These are phyloP conservation scores for Pyxicephalus adspersus DNA, from an alignment of 2,113 vertebrate species.

Conservation along the genomic window DNA sequence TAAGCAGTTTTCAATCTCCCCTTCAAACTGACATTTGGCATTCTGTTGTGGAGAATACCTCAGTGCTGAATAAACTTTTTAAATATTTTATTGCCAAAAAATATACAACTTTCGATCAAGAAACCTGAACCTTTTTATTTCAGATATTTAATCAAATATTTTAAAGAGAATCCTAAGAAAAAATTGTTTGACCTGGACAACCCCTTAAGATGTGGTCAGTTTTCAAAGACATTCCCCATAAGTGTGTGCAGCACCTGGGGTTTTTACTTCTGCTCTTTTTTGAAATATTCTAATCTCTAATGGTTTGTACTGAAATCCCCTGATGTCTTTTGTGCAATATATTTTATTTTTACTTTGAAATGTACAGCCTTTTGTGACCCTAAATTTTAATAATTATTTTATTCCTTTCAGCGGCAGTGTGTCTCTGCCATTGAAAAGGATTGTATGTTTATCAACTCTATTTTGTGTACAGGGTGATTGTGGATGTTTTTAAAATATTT, in stretches of 20 bases:
- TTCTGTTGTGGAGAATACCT: no score
- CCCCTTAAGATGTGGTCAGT: no score
- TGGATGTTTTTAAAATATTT: slow-evolving; percentile 79
- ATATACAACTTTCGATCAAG: no score
- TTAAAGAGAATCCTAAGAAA: no score
- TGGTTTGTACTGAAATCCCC: slow-evolving; percentile 67
- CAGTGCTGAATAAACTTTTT: no score
- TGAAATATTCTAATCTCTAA: slow-evolving; percentile 62
- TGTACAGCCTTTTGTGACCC: slow-evolving; percentile 60
- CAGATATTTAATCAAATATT: no score
- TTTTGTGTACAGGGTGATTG: slow-evolving; percentile 93
- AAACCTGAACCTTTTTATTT: no score
- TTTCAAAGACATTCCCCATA: neutral
- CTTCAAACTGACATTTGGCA: no score
- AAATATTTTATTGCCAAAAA: no score
- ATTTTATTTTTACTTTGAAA: slow-evolving; percentile 65
- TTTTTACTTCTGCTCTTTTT: slow-evolving; percentile 49
- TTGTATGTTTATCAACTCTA: slow-evolving; percentile 88
- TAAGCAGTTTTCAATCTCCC: no score
- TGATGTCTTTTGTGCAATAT: slow-evolving; percentile 74
- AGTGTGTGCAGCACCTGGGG: neutral
- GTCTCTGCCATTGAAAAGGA: slow-evolving; percentile 27
- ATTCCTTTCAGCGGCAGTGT: slow-evolving; percentile 32
- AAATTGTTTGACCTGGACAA: no score
- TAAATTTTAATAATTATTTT: slow-evolving; percentile 62